A percentile compares a stretch with the other conserved stretches of the same genome.
Evolutionary conservation across 2,888 invertebrate genomes (phyloP).

Genomic region (Thysanoteuthis rhombus): DNA sequence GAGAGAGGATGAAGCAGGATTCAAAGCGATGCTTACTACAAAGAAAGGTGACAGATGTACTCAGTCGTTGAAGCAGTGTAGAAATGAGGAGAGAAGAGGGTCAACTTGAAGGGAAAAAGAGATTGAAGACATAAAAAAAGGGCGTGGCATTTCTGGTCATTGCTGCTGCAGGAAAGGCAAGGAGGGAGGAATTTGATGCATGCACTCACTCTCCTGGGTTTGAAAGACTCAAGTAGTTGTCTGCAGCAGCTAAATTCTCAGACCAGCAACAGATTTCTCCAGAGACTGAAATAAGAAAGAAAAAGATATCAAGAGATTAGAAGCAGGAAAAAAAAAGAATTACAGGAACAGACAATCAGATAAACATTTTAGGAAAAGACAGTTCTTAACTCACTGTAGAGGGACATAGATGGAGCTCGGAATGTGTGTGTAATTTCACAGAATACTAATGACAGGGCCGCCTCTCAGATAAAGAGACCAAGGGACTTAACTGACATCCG

Average conservation of each 20-base stretch:
- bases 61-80: background rate
- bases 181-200: background rate
- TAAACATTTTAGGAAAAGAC: too few relatives aligned
- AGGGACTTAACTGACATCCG: too few relatives aligned
- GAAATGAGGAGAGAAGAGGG: background rate
- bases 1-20: background rate
- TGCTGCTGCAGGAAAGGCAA: background rate
- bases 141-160: background rate
- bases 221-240: conserved; percentile 1
- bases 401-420: too few relatives aligned
- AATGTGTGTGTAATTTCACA: too few relatives aligned
- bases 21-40: background rate
- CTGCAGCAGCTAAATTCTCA: conserved; percentile 47
- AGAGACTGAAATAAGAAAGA: conserved; percentile 49
- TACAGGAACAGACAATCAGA: background rate
- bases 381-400: too few relatives aligned
- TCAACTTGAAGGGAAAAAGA: background rate
- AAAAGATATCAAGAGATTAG: background rate
- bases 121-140: background rate
- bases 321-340: background rate
- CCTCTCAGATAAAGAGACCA: too few relatives aligned
- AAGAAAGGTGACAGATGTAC: background rate
- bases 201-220: background rate
- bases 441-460: too few relatives aligned
- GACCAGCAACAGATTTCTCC: conserved; percentile 54